Conservation (phyloP, 2,797 vertebrate genomes). For the Darevskia nairensis region DNA sequence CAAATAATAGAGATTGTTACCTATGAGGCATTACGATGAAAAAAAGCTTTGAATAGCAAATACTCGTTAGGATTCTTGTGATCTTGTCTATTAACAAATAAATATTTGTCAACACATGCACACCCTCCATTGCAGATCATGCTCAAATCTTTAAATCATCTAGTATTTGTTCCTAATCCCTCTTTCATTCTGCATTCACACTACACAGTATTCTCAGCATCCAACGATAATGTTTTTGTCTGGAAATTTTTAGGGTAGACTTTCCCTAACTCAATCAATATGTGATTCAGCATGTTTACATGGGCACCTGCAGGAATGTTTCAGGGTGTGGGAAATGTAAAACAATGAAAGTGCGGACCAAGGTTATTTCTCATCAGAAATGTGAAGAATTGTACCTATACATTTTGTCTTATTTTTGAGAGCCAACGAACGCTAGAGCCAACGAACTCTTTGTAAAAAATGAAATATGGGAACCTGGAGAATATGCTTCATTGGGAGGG, state of each 20-base stretch:
- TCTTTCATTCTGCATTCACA: background rate
- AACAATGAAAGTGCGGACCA: no score
- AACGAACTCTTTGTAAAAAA: no score
- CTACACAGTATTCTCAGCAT: background rate
- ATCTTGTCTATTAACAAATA: background rate
- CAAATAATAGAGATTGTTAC: background rate
- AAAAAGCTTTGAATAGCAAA: background rate
- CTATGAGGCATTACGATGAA: background rate
- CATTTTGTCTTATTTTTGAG: no score
- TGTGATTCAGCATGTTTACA: background rate
- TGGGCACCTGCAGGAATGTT: no score
- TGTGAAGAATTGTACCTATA: no score
- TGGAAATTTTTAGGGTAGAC: background rate
- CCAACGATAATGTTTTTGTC: background rate
- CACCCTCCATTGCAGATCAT: background rate
- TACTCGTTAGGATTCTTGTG: background rate
- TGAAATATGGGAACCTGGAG: no score
- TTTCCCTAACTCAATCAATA: background rate
- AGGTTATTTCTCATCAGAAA: no score
- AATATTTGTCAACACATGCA: background rate
- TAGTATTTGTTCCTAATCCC: background rate
- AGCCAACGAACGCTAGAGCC: no score
- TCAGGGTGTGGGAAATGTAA: no score
- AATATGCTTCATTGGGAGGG: no score
- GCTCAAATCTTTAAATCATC: background rate